Evolutionary conservation across 2,113 vertebrate genomes (phyloP), one percentile per base, ranked within the genome.

Genomic region (Psilopsiagon aymara): DNA sequence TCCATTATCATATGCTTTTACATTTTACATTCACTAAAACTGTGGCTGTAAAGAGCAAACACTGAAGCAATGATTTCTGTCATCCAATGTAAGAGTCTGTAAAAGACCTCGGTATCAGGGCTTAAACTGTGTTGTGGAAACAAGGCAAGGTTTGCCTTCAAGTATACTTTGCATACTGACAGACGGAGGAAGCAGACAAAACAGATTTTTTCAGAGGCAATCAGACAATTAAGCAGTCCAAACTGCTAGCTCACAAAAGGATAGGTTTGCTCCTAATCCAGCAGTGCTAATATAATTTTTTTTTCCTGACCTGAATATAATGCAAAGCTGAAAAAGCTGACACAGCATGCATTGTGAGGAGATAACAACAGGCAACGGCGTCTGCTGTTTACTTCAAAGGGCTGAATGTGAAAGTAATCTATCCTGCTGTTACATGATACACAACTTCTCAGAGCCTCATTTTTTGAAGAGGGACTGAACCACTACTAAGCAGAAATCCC

Each of bases 361-460:
- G 23, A 69, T 70, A 88, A 66, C 0, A 0, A 85, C 44, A 70
- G 35, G 46, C 37, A 90, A 18, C 18, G 81, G 53, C 0, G 0
- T 68, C 69, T 90, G 59, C 59, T 68, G 63, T 82, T 90, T 77
- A 93, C 85, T 90, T 83, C 90, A 70, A 59, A 0, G 0, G 0
- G 4, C 24, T 66, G 71, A 78, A 82, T 80, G 37, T 2, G 2
- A 74, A 91, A 82, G 46, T 80, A 49, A 41, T 59, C 41, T 71
- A 10, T 51, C 79, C 79, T 25, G 59, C 88, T 82, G 88, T 71
- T 83, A 31, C 19, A 20, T 19, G 41, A 62, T 17, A 39, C 6
- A 12, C 29, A 82, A 8, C 28, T 80, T 92, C 59, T 88, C 71
- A 43, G 37, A 83, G 41, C 17, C 43, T 80, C 44, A 6, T 60